Conservation (phyloP, 2,797 vertebrate genomes). For the Mormyrops attenuatus region DNA sequence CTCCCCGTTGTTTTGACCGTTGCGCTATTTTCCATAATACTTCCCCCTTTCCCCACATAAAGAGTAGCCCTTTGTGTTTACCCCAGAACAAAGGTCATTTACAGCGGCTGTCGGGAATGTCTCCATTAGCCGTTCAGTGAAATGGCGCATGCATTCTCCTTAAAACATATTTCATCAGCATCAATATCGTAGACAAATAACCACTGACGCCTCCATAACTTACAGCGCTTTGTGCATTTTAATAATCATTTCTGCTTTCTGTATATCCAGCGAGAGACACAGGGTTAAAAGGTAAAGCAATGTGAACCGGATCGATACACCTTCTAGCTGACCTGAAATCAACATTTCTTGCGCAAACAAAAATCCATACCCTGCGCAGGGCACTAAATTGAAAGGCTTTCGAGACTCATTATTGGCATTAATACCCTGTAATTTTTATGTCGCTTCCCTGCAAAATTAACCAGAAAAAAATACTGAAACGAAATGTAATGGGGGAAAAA, state of each 20-base stretch:
- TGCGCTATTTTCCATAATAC: not conserved
- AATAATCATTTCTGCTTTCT: not conserved
- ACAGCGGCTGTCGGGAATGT: not conserved
- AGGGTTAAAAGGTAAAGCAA: not conserved
- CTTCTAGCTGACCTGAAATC: conserved; percentile 2
- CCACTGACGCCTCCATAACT: not conserved
- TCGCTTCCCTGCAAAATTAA: conserved; percentile 3
- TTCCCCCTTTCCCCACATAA: not conserved
- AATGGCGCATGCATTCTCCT: not conserved
- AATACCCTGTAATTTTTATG: conserved; percentile 21
- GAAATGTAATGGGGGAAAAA: conserved; percentile 32
- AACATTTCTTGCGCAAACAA: not conserved
- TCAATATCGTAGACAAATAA: not conserved
- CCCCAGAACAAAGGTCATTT: not conserved
- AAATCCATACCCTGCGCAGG: not conserved
- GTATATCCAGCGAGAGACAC: not conserved
- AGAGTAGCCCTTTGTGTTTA: not conserved
- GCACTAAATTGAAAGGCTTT: not conserved
- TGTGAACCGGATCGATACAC: not conserved
- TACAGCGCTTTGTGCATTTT: not conserved
- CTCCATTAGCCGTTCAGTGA: not conserved
- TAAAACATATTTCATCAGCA: not conserved
- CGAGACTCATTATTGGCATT: conserved; percentile 9
- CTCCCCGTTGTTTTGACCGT: not conserved
- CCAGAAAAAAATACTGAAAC: conserved; percentile 37